A percentile compares a stretch with the other conserved stretches of the same genome.
These are phyloP conservation scores for Lacanobia wlatinum DNA, from an alignment of 2,888 invertebrate species.

Conservation along the genomic window DNA sequence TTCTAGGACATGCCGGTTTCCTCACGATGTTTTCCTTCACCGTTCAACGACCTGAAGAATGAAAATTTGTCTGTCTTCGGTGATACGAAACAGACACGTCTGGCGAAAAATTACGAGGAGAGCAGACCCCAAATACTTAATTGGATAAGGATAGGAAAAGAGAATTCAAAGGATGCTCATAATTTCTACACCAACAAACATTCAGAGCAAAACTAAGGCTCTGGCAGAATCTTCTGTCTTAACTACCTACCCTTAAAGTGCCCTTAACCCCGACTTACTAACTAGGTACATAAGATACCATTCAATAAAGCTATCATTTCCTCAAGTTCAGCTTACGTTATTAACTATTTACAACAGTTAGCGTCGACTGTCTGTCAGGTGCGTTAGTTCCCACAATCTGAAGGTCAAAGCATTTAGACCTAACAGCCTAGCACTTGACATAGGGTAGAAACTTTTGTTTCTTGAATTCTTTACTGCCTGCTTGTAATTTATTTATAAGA, in stretches of 20 bases:
- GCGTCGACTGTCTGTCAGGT: constrained; percentile 44
- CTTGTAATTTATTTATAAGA: neutral
- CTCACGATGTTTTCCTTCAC: no score
- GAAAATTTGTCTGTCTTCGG: no score
- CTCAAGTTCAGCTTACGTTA: constrained; percentile 22
- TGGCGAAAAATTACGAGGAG: no score
- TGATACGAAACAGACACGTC: no score
- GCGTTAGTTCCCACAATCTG: constrained; percentile 37
- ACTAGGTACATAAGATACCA: neutral
- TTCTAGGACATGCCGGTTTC: no score
- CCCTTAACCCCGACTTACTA: neutral
- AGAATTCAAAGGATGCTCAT: no score
- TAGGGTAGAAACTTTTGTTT: constrained; percentile 25
- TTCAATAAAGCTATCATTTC: constrained; percentile 31
- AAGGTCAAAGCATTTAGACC: constrained; percentile 41
- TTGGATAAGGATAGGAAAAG: no score
- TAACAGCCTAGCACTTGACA: constrained; percentile 26
- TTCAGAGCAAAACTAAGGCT: neutral
- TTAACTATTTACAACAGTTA: neutral
- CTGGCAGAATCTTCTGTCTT: neutral
- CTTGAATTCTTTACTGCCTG: constrained; percentile 15
- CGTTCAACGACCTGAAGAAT: no score
- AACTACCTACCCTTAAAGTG: neutral
- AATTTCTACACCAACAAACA: neutral
- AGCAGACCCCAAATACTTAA: no score